Percentiles rank a stretch among this genome's conserved stretches.
These are phyloP conservation scores for Bradypus variegatus DNA, from an alignment of 2,797 vertebrate genomes.

Conservation along the genomic window DNA sequence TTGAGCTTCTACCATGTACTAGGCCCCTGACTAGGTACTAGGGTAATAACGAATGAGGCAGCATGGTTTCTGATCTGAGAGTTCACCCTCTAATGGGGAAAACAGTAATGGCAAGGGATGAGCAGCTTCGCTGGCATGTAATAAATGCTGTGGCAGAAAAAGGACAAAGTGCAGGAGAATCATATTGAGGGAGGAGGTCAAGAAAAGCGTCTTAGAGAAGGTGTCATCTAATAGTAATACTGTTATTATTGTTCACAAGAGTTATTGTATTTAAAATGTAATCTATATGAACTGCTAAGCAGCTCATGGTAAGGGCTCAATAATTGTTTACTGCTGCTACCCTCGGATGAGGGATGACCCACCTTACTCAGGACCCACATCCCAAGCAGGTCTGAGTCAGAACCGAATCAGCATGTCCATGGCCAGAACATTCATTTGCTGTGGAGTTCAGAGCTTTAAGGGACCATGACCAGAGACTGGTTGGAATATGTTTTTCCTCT, in stretches of 20 bases:
- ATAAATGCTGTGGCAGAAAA: not conserved
- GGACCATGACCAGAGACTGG: not conserved
- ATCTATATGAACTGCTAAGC: not conserved
- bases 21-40: not conserved
- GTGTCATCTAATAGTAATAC: not conserved
- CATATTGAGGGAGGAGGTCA: not conserved
- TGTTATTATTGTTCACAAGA: not conserved
- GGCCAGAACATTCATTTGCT: not conserved
- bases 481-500: not conserved
- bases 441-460: not conserved
- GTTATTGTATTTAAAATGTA: not conserved
- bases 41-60: not conserved
- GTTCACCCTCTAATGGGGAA: not conserved
- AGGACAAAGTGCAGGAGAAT: not conserved
- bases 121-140: not conserved
- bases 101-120: not conserved
- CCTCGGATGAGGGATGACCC: not conserved
- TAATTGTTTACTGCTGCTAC: not conserved
- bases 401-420: not conserved
- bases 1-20: not conserved
- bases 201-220: slow-evolving; percentile 19
- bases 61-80: not conserved
- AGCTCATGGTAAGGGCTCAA: not conserved
- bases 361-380: not conserved
- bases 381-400: not conserved